Evolutionary conservation across 23 tunicate genomes (phyloP).

Genomic region (Oikopleura dioica): DNA sequence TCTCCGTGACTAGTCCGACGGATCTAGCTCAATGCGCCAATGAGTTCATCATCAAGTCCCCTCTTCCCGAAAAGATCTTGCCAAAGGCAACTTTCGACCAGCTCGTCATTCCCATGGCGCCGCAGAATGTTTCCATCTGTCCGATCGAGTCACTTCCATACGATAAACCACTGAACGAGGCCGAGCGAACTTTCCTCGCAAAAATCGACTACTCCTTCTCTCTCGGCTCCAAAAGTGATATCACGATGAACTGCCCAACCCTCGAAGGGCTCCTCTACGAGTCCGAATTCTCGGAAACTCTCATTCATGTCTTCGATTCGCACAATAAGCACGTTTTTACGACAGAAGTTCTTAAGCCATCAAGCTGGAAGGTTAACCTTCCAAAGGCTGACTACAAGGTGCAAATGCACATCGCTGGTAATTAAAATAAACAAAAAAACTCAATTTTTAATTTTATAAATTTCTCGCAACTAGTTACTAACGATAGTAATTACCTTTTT

Average conservation of each 20-base stretch:
- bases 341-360: background rate
- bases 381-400: background rate
- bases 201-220: background rate
- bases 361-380: background rate
- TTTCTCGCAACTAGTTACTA: too few species aligned
- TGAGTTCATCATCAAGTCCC: too few species aligned
- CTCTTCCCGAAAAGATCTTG: background rate
- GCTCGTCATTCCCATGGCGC: background rate
- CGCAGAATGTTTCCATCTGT: background rate
- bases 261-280: slow-evolving; percentile 1
- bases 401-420: background rate
- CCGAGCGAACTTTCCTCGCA: background rate
- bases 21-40: background rate
- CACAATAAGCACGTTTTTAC: background rate
- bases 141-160: background rate
- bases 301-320: background rate
- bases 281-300: background rate
- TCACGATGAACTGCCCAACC: background rate
- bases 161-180: background rate
- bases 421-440: too few species aligned
- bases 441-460: too few species aligned
- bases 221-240: background rate
- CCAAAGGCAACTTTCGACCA: background rate
- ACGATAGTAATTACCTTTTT: too few species aligned
- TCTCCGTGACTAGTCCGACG: background rate